These are phyloP conservation scores for Tetheella fluctuosa DNA, from an alignment of 2,888 invertebrate genomes.

Conservation along the genomic window DNA sequence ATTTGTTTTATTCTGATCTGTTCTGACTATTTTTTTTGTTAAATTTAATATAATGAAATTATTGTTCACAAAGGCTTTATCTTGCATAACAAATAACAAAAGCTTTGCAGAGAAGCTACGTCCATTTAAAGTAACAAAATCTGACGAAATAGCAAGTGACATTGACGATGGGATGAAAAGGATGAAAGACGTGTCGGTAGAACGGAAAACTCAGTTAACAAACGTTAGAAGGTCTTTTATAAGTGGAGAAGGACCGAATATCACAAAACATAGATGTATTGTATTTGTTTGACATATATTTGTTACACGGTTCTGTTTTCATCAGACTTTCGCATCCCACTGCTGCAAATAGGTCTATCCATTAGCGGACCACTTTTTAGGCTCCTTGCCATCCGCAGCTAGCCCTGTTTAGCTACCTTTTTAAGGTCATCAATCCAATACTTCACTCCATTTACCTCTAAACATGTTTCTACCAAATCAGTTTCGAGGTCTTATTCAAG, in stretches of 20 bases:
- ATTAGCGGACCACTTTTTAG: too few relatives aligned
- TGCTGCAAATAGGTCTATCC: too few relatives aligned
- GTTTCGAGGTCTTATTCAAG: too few relatives aligned
- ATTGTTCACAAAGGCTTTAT: neutral
- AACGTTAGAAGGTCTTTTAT: neutral
- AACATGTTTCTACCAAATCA: too few relatives aligned
- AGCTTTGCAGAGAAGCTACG: neutral
- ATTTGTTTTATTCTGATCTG: neutral
- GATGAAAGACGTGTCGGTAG: neutral
- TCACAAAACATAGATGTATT: neutral
- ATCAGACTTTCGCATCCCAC: too few relatives aligned
- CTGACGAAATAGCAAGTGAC: neutral
- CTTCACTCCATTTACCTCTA: too few relatives aligned
- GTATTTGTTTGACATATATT: neutral
- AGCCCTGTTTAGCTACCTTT: too few relatives aligned
- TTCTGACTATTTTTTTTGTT: neutral
- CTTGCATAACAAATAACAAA: neutral
- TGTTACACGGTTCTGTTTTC: too few relatives aligned
- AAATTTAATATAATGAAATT: neutral
- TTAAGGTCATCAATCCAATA: too few relatives aligned
- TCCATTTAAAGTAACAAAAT: neutral
- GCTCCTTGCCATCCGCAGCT: too few relatives aligned
- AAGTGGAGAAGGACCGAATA: neutral
- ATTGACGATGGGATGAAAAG: neutral
- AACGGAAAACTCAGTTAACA: neutral